A percentile compares a stretch with the other conserved stretches of the same genome.
Evolutionary conservation across 2,797 vertebrate genomes (phyloP).

Genomic region (Sphenopsis melanotis): DNA sequence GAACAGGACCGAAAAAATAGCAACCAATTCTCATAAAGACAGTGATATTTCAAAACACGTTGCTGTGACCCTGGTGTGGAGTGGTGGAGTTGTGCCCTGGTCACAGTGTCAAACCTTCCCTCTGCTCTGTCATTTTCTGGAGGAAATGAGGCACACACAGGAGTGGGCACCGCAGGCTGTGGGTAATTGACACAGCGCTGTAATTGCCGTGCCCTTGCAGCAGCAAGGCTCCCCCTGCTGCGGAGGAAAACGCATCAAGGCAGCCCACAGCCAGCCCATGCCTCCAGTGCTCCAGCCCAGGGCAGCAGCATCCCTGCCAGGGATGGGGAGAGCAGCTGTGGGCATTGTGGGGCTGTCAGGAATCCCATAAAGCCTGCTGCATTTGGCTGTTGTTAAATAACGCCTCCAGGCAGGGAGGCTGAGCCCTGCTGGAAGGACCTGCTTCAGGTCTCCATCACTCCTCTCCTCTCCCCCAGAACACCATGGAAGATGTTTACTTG

Average conservation of each 20-base stretch:
- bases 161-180: background rate
- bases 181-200: background rate
- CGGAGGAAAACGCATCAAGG: accelerated
- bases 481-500: background rate
- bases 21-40: background rate
- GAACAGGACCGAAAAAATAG: background rate
- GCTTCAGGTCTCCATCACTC: background rate
- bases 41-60: background rate
- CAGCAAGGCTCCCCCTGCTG: background rate
- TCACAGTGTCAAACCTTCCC: background rate
- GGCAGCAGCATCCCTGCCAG: background rate
- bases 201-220: background rate
- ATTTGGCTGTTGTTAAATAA: background rate
- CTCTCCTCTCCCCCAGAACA: background rate
- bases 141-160: background rate
- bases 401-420: background rate
- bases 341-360: background rate
- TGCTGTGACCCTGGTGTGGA: background rate
- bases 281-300: background rate
- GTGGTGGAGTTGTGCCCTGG: background rate
- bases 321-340: background rate
- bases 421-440: background rate
- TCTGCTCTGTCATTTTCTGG: background rate
- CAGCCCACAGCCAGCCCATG: background rate
- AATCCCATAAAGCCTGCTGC: background rate